A percentile compares a stretch with the other conserved stretches of the same genome.
phyloP scores from a whole-genome alignment of 2,113 vertebrate species.

The Sinocyclocheilus rhinocerous region DNA sequence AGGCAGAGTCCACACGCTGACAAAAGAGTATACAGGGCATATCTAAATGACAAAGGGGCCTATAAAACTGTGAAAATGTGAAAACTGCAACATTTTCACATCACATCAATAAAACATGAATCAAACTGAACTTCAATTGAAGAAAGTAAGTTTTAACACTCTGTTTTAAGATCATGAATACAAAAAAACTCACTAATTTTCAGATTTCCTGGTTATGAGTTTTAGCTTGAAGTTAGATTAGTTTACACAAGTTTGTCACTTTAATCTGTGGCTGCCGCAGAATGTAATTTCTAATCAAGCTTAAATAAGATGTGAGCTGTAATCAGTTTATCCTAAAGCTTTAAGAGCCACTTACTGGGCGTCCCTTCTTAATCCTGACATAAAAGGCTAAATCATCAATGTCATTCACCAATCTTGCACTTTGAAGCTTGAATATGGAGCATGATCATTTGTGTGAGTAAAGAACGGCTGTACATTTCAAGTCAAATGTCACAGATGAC shows the following conservation, averaged over 20 bases:
- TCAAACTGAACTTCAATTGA: not conserved
- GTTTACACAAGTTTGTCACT: constrained; percentile 4
- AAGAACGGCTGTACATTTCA: not conserved
- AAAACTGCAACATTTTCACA: not conserved
- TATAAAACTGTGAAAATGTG: not conserved
- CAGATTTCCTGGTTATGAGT: not conserved
- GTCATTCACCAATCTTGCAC: not conserved
- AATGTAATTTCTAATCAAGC: constrained; percentile 11
- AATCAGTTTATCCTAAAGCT: constrained; percentile 16
- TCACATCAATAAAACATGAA: too few relatives aligned
- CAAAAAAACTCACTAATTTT: too few relatives aligned
- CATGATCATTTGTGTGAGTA: not conserved
- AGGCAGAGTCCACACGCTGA: not conserved
- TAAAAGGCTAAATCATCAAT: not conserved
- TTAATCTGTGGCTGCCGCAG: not conserved
- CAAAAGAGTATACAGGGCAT: not conserved
- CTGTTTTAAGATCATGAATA: not conserved
- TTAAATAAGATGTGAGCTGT: constrained; percentile 5
- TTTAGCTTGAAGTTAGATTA: not conserved
- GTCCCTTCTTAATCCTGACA: not conserved
- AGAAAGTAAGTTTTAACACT: not conserved
- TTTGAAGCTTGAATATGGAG: not conserved
- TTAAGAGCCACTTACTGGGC: not conserved
- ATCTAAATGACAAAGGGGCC: not conserved
- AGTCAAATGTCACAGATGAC: not conserved